Evolutionary conservation across 2,113 vertebrate species (phyloP), one percentile per base, ranked within the genome.

Genomic region (Pteronura brasiliensis): DNA sequence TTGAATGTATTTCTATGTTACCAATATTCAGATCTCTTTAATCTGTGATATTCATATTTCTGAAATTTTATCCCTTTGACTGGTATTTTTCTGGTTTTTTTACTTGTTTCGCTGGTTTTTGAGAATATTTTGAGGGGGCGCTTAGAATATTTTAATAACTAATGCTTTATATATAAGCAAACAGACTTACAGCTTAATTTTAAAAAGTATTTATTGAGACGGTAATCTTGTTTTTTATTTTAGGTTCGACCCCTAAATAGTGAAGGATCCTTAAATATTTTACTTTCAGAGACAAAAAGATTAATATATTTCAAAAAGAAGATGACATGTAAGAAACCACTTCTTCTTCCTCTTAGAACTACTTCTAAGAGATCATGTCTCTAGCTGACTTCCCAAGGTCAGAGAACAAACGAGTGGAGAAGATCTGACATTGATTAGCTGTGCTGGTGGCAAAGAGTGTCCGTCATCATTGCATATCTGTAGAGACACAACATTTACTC

Each of bases 221-320:
- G 14, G 31, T 95, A 76, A 88, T 69, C 49, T 69, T 36, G 7
- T 23, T 96, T 93, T 96, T 71, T 29, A 34, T 98, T 98, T 90
- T 97, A 99, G 99, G 99, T 99, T 97, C 99, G 99, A 85, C 99
- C 99, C 65, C 98, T 99, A 96, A 99, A 99, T 95, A 98, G 98
- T 14, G 99, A 99, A 71, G 99, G 99, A 97, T 99, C 99, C 52
- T 98, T 99, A 98, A 99, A 99, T 98, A 99, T 99, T 88, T 97
- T 99, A 96, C 99, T 99, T 39, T 98, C 99, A 97, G 99, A 99
- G 97, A 99, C 99, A 0, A 99, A 99, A 72, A 99, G 99, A 59
- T 99, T 99, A 79, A 99, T 99, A 98, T 99, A 99, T 98, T 99
- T 99, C 90, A 99, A 99, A 98, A 99, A 99, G 98, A 99, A 99